A percentile compares a stretch with the other conserved stretches of the same genome.
Conservation (phyloP, 2,797 vertebrate genomes). For the Acipenser transmontanus region DNA sequence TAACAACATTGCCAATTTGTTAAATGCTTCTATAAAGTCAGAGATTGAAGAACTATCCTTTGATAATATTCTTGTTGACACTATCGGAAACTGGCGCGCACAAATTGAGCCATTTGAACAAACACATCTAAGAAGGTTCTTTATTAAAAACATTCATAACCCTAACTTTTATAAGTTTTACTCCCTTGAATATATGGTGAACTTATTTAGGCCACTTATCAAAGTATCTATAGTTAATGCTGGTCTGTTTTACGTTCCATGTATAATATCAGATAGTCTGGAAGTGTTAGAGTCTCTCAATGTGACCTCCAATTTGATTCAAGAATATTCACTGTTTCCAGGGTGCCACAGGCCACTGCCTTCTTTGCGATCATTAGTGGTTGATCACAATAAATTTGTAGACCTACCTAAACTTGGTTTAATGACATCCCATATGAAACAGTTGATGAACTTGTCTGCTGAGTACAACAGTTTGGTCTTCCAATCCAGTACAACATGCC, state of each 20-base stretch:
- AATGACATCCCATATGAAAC: conserved; percentile 5
- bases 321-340: conserved; percentile 10
- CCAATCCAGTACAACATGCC: background rate
- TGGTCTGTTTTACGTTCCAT: conserved; percentile 12
- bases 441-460: conserved; percentile 1
- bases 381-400: conserved; percentile 9
- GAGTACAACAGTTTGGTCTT: conserved; percentile 1
- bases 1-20: background rate
- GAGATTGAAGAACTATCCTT: conserved; percentile 9
- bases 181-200: background rate
- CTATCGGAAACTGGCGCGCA: background rate
- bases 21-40: background rate
- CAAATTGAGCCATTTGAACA: background rate
- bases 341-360: conserved; percentile 13
- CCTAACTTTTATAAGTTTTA: conserved; percentile 15
- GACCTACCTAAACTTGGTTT: background rate
- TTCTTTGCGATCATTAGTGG: background rate
- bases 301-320: conserved; percentile 6
- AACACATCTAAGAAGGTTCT: conserved; percentile 5
- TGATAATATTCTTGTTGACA: background rate
- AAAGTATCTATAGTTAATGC: background rate
- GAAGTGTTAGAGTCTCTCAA: background rate
- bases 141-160: conserved; percentile 5
- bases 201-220: background rate
- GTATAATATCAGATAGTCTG: conserved; percentile 3